Base-by-base conservation (phyloP, 2,888 invertebrate species). In the Tachina grossa region DNA sequence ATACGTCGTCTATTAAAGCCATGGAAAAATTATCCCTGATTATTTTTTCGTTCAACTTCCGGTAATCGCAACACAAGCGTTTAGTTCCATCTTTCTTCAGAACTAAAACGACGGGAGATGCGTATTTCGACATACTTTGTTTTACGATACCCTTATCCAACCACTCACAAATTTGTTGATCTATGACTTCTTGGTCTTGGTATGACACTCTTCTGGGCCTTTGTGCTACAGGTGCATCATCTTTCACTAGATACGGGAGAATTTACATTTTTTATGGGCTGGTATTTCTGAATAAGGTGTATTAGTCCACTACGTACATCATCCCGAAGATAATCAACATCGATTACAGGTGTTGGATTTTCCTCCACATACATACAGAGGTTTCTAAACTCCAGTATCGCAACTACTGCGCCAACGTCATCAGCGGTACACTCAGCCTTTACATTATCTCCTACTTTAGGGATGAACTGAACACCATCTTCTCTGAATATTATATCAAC, bases 401-500 rank as follows among this genome's bases (percentile, higher is more conserved):
- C 31, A 6, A 0, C 5, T 31, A 31, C 31, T 31, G 31, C 31
- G 31, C 31, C 31, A 31, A 31, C 31, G 31, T 31, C 31, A 31
- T 31, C 31, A 31, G 6, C 31, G 6, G 31, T 31, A 31, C 1
- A 31, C 5, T 31, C 31, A 31, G 31, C 31, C 0, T 6, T 31
- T 31, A 31, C 6, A 31, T 0, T 6, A 31, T 31, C 1, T 6
- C 31, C 6, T 31, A 0, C 31, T 1, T 31, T 31, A 31, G 31
- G 31, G 31, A 31, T 31, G 31, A 31, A 31, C 31, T 31, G 49
- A 43, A 85, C 83, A 2, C 77, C 84, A 2, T 82, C 79, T 8
- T 65, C 43, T 9, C 61, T 68, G 9, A 87, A 66, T 9, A 68
- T n/a, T 3, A 86, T n/a, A 55, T 86, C 77, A 0, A 86, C 86